Conservation (phyloP, 2,797 vertebrate species). For the Rhinophrynus dorsalis region DNA sequence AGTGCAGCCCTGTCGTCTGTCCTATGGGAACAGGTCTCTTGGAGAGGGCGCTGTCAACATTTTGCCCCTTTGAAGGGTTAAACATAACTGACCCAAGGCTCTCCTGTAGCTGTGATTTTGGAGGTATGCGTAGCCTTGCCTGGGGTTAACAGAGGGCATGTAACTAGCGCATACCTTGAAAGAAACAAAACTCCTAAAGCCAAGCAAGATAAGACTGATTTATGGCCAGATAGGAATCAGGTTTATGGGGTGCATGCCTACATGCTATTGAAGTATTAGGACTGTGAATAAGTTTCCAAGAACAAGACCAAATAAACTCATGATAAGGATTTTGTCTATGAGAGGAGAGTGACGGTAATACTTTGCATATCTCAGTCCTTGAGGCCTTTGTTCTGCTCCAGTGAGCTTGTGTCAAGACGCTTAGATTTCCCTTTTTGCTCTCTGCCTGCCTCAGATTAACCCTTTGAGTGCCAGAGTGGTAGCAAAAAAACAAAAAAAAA, state of each 20-base stretch:
- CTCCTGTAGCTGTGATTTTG: too few species aligned
- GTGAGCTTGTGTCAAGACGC: neutral
- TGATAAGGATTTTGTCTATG: conserved; percentile 3
- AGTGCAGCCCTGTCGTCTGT: too few species aligned
- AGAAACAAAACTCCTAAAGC: conserved; percentile 5
- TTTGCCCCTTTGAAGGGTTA: too few species aligned
- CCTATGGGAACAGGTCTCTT: too few species aligned
- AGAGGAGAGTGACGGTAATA: neutral
- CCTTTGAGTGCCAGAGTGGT: too few species aligned
- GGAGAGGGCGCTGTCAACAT: too few species aligned
- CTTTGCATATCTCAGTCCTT: neutral
- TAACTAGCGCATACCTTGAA: neutral
- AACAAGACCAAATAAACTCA: conserved; percentile 3
- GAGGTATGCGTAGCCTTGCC: neutral
- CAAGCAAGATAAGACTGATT: neutral
- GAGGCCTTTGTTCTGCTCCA: neutral
- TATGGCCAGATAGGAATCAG: conserved; percentile 10
- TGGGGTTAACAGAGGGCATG: neutral
- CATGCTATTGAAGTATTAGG: too few species aligned
- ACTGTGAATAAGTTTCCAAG: conserved; percentile 31
- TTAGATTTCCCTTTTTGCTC: neutral
- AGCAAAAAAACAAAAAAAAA: too few species aligned
- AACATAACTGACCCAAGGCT: too few species aligned
- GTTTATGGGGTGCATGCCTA: neutral
- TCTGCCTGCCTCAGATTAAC: too few species aligned